Conservation (phyloP, 2,113 vertebrate species). For the Dasyprocta punctata region DNA sequence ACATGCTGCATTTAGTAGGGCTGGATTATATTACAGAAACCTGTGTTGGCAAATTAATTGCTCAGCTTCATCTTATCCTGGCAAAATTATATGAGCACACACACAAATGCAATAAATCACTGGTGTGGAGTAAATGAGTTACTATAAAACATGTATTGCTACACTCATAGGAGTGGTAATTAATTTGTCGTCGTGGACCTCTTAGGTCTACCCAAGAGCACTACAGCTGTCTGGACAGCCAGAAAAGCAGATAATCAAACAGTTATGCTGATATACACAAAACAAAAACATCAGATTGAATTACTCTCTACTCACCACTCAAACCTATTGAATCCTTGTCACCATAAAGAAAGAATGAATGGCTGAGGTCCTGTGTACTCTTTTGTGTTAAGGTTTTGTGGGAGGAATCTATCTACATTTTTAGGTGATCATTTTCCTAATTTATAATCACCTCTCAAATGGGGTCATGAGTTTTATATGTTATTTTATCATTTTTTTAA, state of each 20-base stretch:
- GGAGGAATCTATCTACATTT: neutral
- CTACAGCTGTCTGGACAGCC: neutral
- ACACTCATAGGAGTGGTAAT: conserved; percentile 43
- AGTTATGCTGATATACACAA: neutral
- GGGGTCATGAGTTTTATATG: conserved; percentile 8
- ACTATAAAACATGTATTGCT: conserved; percentile 58
- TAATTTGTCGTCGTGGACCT: neutral
- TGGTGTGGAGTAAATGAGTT: conserved; percentile 69
- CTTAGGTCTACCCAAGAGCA: neutral
- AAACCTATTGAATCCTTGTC: neutral
- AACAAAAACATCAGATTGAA: neutral
- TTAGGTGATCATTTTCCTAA: conserved; percentile 13
- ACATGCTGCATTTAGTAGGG: conserved; percentile 65
- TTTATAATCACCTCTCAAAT: conserved; percentile 42
- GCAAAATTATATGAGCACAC: conserved; percentile 45
- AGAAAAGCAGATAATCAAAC: neutral
- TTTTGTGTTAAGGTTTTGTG: conserved; percentile 5
- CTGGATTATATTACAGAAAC: conserved; percentile 81
- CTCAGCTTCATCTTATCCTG: conserved; percentile 68
- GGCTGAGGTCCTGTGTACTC: neutral
- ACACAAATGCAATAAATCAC: conserved; percentile 75
- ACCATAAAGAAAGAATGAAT: neutral
- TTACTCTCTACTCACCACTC: neutral
- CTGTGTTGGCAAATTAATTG: conserved; percentile 81
- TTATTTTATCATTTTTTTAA: conserved; percentile 52